These are phyloP conservation scores for Dynastes hyllus DNA, from an alignment of 2,888 invertebrate species.

Conservation along the genomic window DNA sequence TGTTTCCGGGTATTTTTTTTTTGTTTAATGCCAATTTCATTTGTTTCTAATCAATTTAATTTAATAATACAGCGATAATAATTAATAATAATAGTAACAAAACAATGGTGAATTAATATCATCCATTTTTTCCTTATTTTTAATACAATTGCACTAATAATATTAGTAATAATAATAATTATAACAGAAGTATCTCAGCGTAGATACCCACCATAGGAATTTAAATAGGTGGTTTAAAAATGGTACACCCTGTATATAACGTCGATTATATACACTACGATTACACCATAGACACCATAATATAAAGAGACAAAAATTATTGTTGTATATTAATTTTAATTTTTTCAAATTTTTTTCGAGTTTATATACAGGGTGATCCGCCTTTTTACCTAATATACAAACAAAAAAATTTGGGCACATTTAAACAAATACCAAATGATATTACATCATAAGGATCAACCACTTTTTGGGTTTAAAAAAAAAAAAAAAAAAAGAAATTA, in stretches of 20 bases:
- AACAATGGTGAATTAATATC: conserved; percentile 27
- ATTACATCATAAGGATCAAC: neutral
- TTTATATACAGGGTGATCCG: neutral
- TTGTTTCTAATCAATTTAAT: neutral
- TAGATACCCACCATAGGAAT: neutral
- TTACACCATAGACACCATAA: no score
- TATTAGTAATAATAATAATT: conserved; percentile 24
- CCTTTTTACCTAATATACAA: neutral
- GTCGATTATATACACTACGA: no score
- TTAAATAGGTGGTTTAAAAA: neutral
- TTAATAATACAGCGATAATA: neutral
- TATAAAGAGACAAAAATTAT: conserved; percentile 7
- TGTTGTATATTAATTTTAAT: neutral
- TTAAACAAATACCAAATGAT: conserved; percentile 6
- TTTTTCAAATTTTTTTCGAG: neutral
- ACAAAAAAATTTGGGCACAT: conserved; percentile 55
- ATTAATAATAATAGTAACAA: conserved; percentile 38
- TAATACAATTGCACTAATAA: conserved; percentile 56
- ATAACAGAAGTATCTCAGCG: conserved; percentile 13
- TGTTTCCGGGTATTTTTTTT: conserved; percentile 52
- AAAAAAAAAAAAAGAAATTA: no score
- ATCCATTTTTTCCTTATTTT: conserved; percentile 31
- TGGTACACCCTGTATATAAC: conserved; percentile 1
- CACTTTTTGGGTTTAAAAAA: conserved; percentile 36
- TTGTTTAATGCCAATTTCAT: no score